Conservation (phyloP, 2,888 invertebrate species). For the Buathra laborator region DNA sequence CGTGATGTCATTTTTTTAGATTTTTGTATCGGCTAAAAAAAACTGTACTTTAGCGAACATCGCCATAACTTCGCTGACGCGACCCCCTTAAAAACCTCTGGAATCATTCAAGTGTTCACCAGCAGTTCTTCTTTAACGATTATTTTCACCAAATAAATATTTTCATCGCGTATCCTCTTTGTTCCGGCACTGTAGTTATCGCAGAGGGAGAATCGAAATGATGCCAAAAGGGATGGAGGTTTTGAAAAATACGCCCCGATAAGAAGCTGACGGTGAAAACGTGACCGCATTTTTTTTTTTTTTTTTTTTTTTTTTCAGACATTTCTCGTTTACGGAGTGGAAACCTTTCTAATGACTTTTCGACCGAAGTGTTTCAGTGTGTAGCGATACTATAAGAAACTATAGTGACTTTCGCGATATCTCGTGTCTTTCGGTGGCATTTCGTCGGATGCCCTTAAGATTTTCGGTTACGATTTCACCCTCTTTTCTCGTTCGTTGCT, state of each 20-base stretch:
- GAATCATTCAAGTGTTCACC: no score
- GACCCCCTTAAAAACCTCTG: no score
- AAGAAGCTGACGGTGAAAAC: conserved; percentile 26
- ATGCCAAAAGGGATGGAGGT: conserved; percentile 41
- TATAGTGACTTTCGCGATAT: background rate
- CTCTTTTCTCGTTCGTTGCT: conserved; percentile 5
- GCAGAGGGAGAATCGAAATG: background rate
- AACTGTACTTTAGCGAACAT: no score
- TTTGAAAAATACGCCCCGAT: conserved; percentile 6
- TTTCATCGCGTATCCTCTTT: conserved; percentile 23
- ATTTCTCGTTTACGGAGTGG: conserved; percentile 7
- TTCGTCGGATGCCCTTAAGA: conserved; percentile 38
- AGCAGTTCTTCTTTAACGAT: background rate
- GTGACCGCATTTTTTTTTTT: conserved; percentile 17
- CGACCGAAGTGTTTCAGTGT: background rate
- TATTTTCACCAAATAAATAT: conserved; percentile 50
- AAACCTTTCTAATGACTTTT: conserved; percentile 53
- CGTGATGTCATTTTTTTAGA: no score
- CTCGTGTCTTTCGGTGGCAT: conserved; percentile 13
- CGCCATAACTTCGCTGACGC: no score
- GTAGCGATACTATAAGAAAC: background rate
- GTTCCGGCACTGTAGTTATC: conserved; percentile 6
- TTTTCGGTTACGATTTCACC: conserved; percentile 35
- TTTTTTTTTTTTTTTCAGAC: conserved; percentile 17
- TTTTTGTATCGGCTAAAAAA: no score